Conservation (phyloP, 1,140 invertebrate species). For the Pseudomyrmex cubaensis region DNA sequence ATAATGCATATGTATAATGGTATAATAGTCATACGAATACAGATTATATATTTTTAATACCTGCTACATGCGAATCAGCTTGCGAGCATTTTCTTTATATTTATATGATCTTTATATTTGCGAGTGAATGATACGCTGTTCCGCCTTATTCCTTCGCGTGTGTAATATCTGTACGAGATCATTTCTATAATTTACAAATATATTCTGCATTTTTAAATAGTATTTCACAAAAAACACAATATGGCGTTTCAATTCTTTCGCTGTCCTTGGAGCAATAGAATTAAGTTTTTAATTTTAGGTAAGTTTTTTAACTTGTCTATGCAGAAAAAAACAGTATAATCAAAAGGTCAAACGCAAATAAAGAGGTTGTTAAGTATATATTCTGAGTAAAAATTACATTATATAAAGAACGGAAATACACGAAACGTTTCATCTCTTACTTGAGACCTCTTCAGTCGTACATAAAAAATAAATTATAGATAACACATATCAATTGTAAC, state of each 20-base stretch:
- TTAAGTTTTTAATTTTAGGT: too few relatives aligned
- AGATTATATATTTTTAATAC: slow-evolving; percentile 80
- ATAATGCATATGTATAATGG: slow-evolving; percentile 65
- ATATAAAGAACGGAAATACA: too few relatives aligned
- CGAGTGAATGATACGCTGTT: slow-evolving; percentile 77
- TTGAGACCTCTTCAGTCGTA: too few relatives aligned
- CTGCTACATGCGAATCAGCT: slow-evolving; percentile 73
- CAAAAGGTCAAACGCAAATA: too few relatives aligned
- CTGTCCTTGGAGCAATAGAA: not conserved
- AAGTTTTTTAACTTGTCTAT: too few relatives aligned
- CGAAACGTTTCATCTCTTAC: too few relatives aligned
- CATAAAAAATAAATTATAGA: too few relatives aligned
- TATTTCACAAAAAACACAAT: slow-evolving; percentile 60
- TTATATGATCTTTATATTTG: slow-evolving; percentile 79
- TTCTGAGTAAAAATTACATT: too few relatives aligned
- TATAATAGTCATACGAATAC: slow-evolving; percentile 58
- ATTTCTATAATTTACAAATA: slow-evolving; percentile 72
- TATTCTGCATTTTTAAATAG: slow-evolving; percentile 74
- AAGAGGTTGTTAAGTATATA: too few relatives aligned
- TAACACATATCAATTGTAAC: too few relatives aligned
- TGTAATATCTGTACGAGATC: slow-evolving; percentile 72
- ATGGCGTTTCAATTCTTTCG: not conserved
- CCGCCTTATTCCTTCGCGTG: slow-evolving; percentile 70
- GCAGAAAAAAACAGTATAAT: too few relatives aligned
- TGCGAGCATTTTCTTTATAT: slow-evolving; percentile 80